phyloP scores from a whole-genome alignment of 2,797 vertebrate genomes.

The Aplochiton taeniatus region DNA sequence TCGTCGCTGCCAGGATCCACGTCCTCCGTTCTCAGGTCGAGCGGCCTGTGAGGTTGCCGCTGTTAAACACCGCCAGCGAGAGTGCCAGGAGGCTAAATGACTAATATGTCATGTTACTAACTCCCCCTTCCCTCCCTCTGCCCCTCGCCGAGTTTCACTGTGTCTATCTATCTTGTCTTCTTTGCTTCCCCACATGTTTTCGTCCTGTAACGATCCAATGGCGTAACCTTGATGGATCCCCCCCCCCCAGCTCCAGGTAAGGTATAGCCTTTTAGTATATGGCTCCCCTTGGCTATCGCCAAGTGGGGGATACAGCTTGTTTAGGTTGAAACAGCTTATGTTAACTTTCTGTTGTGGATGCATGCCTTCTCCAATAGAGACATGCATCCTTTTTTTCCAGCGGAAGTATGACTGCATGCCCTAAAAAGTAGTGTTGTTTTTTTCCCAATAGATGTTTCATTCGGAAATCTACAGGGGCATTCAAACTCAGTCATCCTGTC shows the following conservation, averaged over 20 bases:
- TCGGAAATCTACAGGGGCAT: too few relatives aligned
- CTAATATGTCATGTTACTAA: conserved; percentile 31
- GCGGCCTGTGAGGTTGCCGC: conserved; percentile 22
- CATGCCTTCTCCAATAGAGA: too few relatives aligned
- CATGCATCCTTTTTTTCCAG: too few relatives aligned
- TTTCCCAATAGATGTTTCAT: too few relatives aligned
- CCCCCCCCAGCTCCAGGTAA: conserved; percentile 65
- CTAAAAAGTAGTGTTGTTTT: too few relatives aligned
- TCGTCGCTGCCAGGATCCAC: conserved; percentile 1
- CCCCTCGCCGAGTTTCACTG: not conserved
- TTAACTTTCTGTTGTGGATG: too few relatives aligned
- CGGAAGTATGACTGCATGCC: too few relatives aligned
- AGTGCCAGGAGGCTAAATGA: conserved; percentile 17
- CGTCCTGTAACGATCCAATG: conserved; percentile 19
- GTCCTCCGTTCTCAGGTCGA: conserved; percentile 24
- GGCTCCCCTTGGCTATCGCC: too few relatives aligned
- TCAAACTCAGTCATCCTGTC: too few relatives aligned
- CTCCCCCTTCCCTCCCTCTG: conserved; percentile 21
- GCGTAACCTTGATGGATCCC: conserved; percentile 53
- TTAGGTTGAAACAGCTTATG: too few relatives aligned
- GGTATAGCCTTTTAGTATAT: too few relatives aligned
- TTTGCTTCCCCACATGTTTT: conserved; percentile 26
- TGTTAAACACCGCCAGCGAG: conserved; percentile 6
- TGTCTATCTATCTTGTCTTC: conserved; percentile 15
- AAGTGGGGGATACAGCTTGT: too few relatives aligned